Base-by-base conservation (phyloP, 2,113 vertebrate species). In the Phoxinus phoxinus region DNA sequence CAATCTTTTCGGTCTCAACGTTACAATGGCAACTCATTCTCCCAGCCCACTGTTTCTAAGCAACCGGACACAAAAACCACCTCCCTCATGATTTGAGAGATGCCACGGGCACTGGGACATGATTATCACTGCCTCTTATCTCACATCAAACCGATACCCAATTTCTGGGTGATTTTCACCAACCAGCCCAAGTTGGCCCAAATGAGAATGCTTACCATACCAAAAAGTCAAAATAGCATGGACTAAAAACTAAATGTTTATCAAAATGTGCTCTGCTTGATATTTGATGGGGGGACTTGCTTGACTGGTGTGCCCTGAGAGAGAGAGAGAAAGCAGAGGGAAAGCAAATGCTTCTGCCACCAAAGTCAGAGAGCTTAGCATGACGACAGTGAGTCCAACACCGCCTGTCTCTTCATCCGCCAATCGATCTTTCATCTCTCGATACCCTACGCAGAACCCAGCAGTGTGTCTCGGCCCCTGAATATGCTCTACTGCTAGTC, bases 11-110 rank as follows among this genome's bases (percentile, higher is more conserved):
- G 46, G 53, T 61, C 86, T 83, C 85, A 65, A 53, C 21, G 4
- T 85, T 76, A 83, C 86, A 87, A 53, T 69, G 61, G 46, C 51
- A 21, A 17, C 69, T 80, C 51, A 85, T 89, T 85, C 75, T 83
- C 74, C 44, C 65, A 75, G 53, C 46, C 73, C 44, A 78, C 74
- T 74, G 87, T 90, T 90, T 85, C 89, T 74, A 85, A 87, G 88
- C 89, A 90, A 89, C 86, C 69, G 56, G 83, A 83, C 41, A 87
- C 79, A 86, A 89, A 89, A 81, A 72, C 74, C 79, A 67, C 51
- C 59, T 80, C 71, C 75, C 58, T 84, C 67, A 8, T 77, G 79
- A 89, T 81, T 85, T 44, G 73, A 83, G 65, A 88, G 82, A 84
- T 87, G 88, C 67, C 88, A 89, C 61, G 46, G 85, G 63, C 77